Conservation (phyloP, 2,888 invertebrate species). For the Latrodectus elegans region DNA sequence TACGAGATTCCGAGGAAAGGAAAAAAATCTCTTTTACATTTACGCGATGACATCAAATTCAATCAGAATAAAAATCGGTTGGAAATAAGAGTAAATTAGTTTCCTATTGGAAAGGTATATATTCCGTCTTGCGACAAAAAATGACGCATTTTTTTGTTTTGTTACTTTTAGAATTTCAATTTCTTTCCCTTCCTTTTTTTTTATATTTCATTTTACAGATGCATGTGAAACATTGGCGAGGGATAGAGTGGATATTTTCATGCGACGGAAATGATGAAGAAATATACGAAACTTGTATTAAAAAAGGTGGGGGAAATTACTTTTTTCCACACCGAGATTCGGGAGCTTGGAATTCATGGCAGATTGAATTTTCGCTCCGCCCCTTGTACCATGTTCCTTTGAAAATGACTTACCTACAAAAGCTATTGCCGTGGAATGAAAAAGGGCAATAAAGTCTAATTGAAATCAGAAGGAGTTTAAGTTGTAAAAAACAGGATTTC, state of each 20-base stretch:
- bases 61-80: conserved; percentile 30
- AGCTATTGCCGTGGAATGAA: neutral
- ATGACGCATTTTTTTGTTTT: neutral
- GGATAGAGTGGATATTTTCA: conserved; percentile 42
- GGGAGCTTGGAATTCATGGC: neutral
- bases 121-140: neutral
- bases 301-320: neutral
- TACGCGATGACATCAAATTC: conserved; percentile 27
- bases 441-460: conserved; percentile 1
- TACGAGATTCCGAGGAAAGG: neutral
- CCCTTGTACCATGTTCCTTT: neutral
- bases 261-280: neutral
- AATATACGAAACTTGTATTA: neutral
- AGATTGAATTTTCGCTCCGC: neutral
- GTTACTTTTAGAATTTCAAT: conserved; percentile 7
- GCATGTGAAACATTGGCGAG: conserved; percentile 16
- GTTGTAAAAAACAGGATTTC: too few relatives aligned
- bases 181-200: neutral
- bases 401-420: neutral
- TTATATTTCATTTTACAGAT: neutral
- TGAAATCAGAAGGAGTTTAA: neutral
- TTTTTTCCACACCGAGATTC: neutral
- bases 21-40: neutral
- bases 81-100: conserved; percentile 35
- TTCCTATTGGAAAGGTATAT: conserved; percentile 19